phyloP scores from a whole-genome alignment of 2,113 vertebrate genomes.

The Cinclus mexicanus region DNA sequence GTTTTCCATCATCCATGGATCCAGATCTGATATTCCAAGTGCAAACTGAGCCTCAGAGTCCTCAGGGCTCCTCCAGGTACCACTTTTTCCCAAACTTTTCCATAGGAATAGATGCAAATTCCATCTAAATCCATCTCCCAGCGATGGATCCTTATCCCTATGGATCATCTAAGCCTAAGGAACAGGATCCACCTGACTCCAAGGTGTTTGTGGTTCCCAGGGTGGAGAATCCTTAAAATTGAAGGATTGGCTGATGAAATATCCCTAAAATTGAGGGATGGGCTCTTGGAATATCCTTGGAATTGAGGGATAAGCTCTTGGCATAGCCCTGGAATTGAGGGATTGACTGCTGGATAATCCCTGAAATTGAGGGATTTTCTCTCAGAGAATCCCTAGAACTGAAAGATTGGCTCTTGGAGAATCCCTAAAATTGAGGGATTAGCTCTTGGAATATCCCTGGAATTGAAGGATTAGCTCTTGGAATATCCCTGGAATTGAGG shows the following conservation, averaged over 20 bases:
- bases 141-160: fast-evolving
- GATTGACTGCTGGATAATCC: fast-evolving
- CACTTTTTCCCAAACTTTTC: neutral
- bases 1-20: neutral
- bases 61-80: neutral
- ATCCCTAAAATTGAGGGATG: neutral
- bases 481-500: fast-evolving
- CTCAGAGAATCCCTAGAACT: fast-evolving
- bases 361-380: fast-evolving
- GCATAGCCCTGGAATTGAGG: too few species aligned
- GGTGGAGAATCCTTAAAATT: neutral
- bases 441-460: fast-evolving
- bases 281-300: fast-evolving
- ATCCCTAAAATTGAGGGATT: fast-evolving
- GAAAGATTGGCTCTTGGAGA: fast-evolving
- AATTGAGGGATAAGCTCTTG: too few species aligned
- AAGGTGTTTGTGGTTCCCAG: neutral
- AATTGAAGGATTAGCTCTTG: neutral
- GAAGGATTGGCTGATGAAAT: too few species aligned
- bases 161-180: neutral
- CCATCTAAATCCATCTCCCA: neutral
- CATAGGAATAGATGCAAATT: neutral
- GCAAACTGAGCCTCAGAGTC: fast-evolving
- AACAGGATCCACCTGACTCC: neutral
- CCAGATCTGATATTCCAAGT: neutral